These are phyloP conservation scores for Pocillopora damicornis DNA, from an alignment of 64 coral and sea anemone genomes.

Conservation along the genomic window DNA sequence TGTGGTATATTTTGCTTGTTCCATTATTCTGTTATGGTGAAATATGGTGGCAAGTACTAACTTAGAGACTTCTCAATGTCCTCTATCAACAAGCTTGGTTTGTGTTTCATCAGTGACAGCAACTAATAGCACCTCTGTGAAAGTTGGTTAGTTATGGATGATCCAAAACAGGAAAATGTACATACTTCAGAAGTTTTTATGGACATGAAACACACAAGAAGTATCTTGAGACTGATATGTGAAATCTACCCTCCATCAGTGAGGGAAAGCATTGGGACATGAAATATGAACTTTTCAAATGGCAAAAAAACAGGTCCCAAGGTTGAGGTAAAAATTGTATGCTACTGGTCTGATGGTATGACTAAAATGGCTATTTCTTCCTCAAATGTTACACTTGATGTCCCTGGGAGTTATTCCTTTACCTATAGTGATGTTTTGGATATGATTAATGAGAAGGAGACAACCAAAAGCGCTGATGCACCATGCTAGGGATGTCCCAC, in stretches of 20 bases:
- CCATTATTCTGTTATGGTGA: too few relatives aligned
- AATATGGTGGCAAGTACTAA: too few relatives aligned
- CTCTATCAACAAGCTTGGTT: background rate
- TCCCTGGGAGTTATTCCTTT: constrained; percentile 43
- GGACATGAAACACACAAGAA: constrained; percentile 16
- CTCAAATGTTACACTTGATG: constrained; percentile 20
- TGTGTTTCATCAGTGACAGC: background rate
- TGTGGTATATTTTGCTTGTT: too few relatives aligned
- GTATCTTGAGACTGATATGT: constrained; percentile 30
- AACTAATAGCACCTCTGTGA: constrained; percentile 46
- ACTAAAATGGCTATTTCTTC: constrained; percentile 39
- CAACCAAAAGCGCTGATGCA: constrained; percentile 2
- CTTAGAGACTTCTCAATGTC: too few relatives aligned
- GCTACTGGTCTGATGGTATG: constrained; percentile 50
- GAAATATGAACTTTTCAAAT: constrained; percentile 46
- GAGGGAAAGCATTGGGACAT: constrained; percentile 8
- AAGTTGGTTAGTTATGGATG: constrained; percentile 52
- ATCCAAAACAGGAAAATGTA: constrained; percentile 37
- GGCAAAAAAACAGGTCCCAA: constrained; percentile 32
- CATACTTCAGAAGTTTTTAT: constrained; percentile 25
- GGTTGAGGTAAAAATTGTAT: constrained; percentile 2
- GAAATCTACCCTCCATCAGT: constrained; percentile 1
- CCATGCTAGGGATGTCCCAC: background rate
- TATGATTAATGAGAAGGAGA: constrained; percentile 1
- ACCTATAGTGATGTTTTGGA: constrained; percentile 35